phyloP scores from a whole-genome alignment of 2,113 vertebrate genomes.

The Macquaria australasica region DNA sequence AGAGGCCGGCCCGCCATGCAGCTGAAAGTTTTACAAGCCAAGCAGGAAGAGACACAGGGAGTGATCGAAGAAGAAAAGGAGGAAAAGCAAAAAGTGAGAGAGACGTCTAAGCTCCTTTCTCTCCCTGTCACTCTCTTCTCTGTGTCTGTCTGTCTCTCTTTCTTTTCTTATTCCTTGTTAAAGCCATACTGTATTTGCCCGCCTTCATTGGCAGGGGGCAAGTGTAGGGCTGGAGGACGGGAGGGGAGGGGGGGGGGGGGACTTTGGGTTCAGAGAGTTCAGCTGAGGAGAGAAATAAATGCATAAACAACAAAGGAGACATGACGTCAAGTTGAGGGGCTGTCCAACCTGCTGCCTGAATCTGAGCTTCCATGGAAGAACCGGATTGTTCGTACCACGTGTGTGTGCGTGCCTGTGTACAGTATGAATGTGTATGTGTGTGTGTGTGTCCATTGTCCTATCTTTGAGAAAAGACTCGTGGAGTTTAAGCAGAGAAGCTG shows the following conservation, averaged over 20 bases:
- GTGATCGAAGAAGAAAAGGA: conserved; percentile 69
- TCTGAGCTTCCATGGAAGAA: conserved; percentile 75
- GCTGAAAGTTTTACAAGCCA: conserved; percentile 85
- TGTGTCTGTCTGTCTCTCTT: conserved; percentile 47
- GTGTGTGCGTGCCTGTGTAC: conserved; percentile 53
- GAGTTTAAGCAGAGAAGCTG: conserved; percentile 69
- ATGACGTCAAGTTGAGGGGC: conserved; percentile 84
- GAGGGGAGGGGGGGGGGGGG: conserved; percentile 54
- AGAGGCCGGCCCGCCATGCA: conserved; percentile 80
- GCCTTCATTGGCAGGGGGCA: conserved; percentile 77
- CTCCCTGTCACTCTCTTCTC: conserved; percentile 44
- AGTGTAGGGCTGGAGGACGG: conserved; percentile 70
- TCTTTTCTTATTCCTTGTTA: conserved; percentile 63
- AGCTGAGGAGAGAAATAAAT: conserved; percentile 86
- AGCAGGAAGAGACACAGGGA: conserved; percentile 82
- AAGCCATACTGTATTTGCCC: conserved; percentile 76
- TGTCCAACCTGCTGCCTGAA: conserved; percentile 82
- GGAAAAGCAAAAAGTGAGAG: conserved; percentile 68
- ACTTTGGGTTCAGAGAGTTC: conserved; percentile 82
- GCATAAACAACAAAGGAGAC: conserved; percentile 86
- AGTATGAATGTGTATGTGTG: conserved; percentile 57
- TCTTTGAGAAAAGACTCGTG: conserved; percentile 69
- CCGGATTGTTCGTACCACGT: conserved; percentile 71
- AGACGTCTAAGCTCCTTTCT: conserved; percentile 59
- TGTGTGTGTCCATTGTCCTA: conserved; percentile 57